phyloP scores from a whole-genome alignment of 2,888 invertebrate species.

The Polyploca ridens region DNA sequence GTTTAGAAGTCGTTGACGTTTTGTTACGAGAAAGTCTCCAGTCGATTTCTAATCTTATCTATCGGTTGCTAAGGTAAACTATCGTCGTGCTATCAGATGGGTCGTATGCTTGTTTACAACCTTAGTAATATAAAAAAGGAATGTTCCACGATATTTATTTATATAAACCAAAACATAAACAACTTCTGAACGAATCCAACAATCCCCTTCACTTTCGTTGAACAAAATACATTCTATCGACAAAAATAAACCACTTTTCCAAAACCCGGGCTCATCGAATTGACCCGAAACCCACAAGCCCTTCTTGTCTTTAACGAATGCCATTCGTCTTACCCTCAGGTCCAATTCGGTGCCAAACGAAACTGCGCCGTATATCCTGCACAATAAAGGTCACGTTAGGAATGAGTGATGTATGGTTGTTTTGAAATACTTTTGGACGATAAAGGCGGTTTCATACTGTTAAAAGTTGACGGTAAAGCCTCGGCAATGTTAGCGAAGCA shows the following conservation, averaged over 20 bases:
- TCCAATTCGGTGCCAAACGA: neutral
- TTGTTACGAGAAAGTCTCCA: too few species aligned
- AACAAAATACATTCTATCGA: neutral
- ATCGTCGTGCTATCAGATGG: too few species aligned
- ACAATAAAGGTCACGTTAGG: neutral
- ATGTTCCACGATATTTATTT: too few species aligned
- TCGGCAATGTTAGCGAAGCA: too few species aligned
- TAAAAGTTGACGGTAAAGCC: neutral
- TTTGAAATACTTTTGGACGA: slow-evolving; percentile 6
- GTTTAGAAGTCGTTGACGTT: too few species aligned
- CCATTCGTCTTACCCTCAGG: neutral
- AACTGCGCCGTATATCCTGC: neutral
- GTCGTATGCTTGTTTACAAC: too few species aligned
- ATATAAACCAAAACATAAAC: neutral
- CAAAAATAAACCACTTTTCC: slow-evolving; percentile 7
- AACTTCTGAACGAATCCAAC: neutral
- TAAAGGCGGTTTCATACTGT: neutral
- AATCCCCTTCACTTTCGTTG: neutral
- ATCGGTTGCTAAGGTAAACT: too few species aligned
- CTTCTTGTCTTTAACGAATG: neutral
- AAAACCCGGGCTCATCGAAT: slow-evolving; percentile 1
- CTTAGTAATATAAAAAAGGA: too few species aligned
- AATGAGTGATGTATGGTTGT: slow-evolving; percentile 1
- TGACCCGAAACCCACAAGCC: neutral
- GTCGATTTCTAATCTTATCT: too few species aligned